phyloP scores from a whole-genome alignment of 2,113 vertebrate genomes.

The Conger conger region DNA sequence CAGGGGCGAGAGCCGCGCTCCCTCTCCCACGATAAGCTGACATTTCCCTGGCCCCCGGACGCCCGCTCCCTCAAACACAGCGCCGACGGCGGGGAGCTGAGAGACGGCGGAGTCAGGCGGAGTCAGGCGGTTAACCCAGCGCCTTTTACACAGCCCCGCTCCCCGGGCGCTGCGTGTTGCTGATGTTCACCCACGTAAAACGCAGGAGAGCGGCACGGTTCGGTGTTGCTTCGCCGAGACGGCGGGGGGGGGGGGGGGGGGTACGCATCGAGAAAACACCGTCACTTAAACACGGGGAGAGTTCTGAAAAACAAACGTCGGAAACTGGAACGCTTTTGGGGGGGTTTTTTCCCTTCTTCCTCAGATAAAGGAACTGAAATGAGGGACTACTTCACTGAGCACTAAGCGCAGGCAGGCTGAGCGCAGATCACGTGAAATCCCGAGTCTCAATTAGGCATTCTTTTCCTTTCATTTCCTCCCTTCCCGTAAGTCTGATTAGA shows the following conservation, averaged over 20 bases:
- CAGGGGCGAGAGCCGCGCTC: not conserved
- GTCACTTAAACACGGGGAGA: not conserved
- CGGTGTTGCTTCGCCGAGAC: not conserved
- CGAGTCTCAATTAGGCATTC: slow-evolving; percentile 49
- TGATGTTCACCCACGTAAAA: not conserved
- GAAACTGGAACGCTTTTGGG: not conserved
- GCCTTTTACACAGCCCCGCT: not conserved
- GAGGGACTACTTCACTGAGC: slow-evolving; percentile 3
- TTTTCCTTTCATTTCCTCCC: slow-evolving; percentile 31
- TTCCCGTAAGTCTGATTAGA: slow-evolving; percentile 48
- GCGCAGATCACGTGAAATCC: slow-evolving; percentile 38
- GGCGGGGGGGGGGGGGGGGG: not conserved
- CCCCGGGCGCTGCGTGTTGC: too few species aligned
- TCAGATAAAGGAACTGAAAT: not conserved
- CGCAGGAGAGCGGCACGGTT: not conserved
- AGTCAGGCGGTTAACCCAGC: not conserved
- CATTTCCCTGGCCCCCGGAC: not conserved
- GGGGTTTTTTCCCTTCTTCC: not conserved
- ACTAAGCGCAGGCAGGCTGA: slow-evolving; percentile 34
- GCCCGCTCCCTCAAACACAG: not conserved
- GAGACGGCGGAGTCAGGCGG: too few species aligned
- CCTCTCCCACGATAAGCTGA: slow-evolving; percentile 7
- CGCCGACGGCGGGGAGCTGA: not conserved
- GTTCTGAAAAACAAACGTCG: not conserved
- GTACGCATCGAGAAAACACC: not conserved